These are phyloP conservation scores for Bilobella aurantiaca DNA, from an alignment of 1,140 invertebrate genomes.

Conservation along the genomic window DNA sequence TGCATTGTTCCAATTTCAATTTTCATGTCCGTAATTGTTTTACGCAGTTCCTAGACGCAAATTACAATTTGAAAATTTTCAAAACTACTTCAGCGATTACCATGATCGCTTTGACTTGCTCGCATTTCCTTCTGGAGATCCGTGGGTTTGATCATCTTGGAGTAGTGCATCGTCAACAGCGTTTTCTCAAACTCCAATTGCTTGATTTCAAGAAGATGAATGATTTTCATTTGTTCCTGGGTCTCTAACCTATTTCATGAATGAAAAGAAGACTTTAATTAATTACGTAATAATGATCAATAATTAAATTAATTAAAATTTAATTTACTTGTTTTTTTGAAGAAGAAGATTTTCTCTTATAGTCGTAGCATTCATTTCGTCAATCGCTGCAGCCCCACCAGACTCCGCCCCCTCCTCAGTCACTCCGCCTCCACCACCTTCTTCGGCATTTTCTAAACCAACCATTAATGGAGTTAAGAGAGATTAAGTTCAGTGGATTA, in stretches of 20 bases:
- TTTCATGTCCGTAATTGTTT: conserved; percentile 25
- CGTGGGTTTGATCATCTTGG: conserved; percentile 26
- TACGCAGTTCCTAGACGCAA: conserved; percentile 16
- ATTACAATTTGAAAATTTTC: no score
- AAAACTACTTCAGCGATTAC: not conserved
- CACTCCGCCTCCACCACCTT: not conserved
- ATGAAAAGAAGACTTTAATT: not conserved
- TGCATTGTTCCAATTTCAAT: conserved; percentile 23
- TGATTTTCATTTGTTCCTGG: conserved; percentile 22
- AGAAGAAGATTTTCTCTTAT: conserved; percentile 25
- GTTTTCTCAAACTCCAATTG: conserved; percentile 33
- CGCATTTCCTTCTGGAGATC: conserved; percentile 29
- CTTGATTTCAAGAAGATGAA: conserved; percentile 29
- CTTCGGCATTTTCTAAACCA: no score
- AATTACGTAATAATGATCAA: not conserved
- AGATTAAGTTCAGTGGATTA: no score
- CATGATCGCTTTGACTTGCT: conserved; percentile 10
- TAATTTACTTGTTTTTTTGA: conserved; percentile 26
- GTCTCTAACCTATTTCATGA: conserved; percentile 31
- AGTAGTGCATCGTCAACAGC: conserved; percentile 26
- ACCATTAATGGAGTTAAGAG: no score
- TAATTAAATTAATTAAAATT: not conserved
- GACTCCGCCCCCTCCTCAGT: not conserved
- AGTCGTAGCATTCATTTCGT: conserved; percentile 26
- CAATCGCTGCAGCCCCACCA: conserved; percentile 19